A percentile compares a stretch with the other conserved stretches of the same genome.
Evolutionary conservation across 1,140 invertebrate genomes (phyloP).

Genomic region (Hesperophylax magnus): DNA sequence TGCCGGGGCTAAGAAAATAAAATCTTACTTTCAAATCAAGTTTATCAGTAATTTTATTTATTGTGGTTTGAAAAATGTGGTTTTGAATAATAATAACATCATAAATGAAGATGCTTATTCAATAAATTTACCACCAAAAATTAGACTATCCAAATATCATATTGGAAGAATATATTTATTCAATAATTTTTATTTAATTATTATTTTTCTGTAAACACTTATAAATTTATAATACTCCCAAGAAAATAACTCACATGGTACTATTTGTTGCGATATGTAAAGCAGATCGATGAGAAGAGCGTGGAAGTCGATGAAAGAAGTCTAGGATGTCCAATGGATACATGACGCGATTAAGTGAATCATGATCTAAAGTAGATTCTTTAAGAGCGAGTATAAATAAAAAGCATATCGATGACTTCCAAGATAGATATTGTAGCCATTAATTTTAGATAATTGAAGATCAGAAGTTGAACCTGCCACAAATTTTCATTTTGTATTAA

Average conservation of each 20-base stretch:
- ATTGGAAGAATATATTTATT: not conserved
- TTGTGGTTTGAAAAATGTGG: not conserved
- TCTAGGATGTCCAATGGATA: not conserved
- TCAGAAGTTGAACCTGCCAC: not conserved
- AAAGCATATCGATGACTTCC: not conserved
- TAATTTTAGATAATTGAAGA: not conserved
- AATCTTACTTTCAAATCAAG: slow-evolving; percentile 19
- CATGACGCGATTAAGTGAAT: not conserved
- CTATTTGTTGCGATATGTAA: not conserved
- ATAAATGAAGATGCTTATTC: no score
- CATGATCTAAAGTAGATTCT: not conserved
- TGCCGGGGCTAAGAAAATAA: not conserved
- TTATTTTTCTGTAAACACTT: no score
- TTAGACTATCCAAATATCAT: no score
- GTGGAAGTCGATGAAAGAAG: not conserved
- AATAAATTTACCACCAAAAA: no score
- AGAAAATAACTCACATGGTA: not conserved
- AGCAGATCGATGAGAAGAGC: not conserved
- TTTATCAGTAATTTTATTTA: slow-evolving; percentile 15
- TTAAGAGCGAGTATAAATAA: not conserved
- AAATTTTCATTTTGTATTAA: not conserved
- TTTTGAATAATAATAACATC: not conserved
- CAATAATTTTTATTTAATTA: no score
- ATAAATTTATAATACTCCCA: not conserved
- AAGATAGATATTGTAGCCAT: not conserved